These are phyloP conservation scores for Alentia gelatinosa DNA, from an alignment of 2,888 invertebrate genomes.

Conservation along the genomic window DNA sequence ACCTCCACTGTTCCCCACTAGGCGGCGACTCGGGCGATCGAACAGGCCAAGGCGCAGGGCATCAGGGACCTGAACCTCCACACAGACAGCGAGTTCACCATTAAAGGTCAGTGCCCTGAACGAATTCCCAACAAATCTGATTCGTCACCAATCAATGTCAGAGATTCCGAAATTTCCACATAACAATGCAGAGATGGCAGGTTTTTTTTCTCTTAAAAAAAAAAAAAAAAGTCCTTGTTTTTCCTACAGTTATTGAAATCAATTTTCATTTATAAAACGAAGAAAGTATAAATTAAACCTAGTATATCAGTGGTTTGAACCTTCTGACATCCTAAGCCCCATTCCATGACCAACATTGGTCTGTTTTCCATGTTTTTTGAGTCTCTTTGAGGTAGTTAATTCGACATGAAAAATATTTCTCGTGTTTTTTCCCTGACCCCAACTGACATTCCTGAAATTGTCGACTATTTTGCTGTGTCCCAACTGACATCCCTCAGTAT, in stretches of 20 bases:
- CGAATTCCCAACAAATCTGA: not conserved
- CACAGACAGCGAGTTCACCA: constrained; percentile 89
- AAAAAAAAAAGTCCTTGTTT: not conserved
- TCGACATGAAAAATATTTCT: not conserved
- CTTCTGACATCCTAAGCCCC: too few relatives aligned
- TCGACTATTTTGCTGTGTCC: not conserved
- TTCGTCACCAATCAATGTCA: not conserved
- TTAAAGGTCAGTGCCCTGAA: constrained; percentile 74
- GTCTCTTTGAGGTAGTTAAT: not conserved
- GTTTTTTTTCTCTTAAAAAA: not conserved
- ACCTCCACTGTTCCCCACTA: too few relatives aligned
- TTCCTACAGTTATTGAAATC: not conserved
- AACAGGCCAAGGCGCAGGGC: constrained; percentile 85
- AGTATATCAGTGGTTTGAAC: too few relatives aligned
- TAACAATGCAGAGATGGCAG: not conserved
- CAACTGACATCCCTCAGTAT: not conserved
- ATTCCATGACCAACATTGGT: not conserved
- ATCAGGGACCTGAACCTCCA: constrained; percentile 87
- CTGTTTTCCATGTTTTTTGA: not conserved
- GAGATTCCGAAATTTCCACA: not conserved
- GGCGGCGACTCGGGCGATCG: constrained; percentile 87
- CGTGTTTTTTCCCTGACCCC: not conserved
- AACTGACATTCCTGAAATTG: not conserved
- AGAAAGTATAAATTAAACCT: too few relatives aligned
- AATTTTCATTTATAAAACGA: not conserved